Evolutionary conservation across 2,888 invertebrate genomes (phyloP).

Genomic region (Anaspis maculata): DNA sequence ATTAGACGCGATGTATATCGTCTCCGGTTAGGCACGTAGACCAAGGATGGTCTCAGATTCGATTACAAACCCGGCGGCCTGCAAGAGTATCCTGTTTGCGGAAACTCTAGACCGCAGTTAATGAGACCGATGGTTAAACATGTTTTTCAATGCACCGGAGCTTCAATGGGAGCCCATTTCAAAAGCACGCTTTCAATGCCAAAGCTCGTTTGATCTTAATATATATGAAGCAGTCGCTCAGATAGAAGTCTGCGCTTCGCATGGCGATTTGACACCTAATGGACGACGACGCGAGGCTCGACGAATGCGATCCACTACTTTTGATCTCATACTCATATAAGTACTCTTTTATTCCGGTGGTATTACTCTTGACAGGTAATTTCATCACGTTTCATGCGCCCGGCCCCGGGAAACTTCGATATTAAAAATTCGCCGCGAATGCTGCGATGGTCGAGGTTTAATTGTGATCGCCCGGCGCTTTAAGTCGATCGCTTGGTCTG

Average conservation of each 20-base stretch:
- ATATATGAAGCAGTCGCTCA: conserved; percentile 35
- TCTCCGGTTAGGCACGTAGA: conserved; percentile 1
- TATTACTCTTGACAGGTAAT: conserved; percentile 9
- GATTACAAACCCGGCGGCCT: conserved; percentile 16
- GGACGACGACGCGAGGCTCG: conserved; percentile 18
- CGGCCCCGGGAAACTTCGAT: too few species aligned
- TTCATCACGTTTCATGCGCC: too few species aligned
- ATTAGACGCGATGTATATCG: conserved; percentile 10
- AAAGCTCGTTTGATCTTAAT: conserved; percentile 42
- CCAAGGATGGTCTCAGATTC: conserved; percentile 10
- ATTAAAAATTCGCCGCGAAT: neutral
- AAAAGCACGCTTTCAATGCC: conserved; percentile 22
- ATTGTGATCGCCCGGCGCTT: too few species aligned
- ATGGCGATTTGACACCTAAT: conserved; percentile 31
- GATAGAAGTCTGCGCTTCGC: conserved; percentile 30
- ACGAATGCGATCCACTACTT: conserved; percentile 17
- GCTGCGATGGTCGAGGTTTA: neutral
- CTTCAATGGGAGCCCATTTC: conserved; percentile 28
- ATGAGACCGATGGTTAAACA: conserved; percentile 30
- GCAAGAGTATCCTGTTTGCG: conserved; percentile 30
- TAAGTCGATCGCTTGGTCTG: too few species aligned
- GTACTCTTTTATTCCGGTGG: conserved; percentile 15
- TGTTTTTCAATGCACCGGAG: conserved; percentile 34
- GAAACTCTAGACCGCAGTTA: conserved; percentile 34
- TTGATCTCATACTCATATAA: conserved; percentile 20